These are phyloP conservation scores for Aphodius sticticus DNA, from an alignment of 2,888 invertebrate genomes.

Conservation along the genomic window DNA sequence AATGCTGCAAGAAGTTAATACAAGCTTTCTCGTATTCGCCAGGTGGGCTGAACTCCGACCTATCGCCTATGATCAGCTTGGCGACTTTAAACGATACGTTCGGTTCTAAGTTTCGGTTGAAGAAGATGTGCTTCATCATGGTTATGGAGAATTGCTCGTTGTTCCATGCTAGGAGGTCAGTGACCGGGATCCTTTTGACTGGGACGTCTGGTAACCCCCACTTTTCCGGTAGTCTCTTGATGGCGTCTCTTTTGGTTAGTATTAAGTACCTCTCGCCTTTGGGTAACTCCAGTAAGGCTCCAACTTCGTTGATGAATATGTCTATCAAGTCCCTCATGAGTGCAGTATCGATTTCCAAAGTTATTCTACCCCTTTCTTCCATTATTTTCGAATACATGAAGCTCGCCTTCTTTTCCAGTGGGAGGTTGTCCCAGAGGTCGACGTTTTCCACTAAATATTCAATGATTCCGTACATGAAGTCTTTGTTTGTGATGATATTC, in stretches of 20 bases:
- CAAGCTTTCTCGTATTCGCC: slow-evolving; percentile 53
- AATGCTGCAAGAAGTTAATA: slow-evolving; percentile 50
- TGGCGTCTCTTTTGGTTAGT: slow-evolving; percentile 22
- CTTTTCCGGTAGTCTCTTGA: slow-evolving; percentile 23
- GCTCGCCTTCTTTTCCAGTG: slow-evolving; percentile 9
- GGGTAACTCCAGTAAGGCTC: slow-evolving; percentile 23
- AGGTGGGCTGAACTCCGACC: slow-evolving; percentile 47
- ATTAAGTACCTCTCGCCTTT: slow-evolving; percentile 28
- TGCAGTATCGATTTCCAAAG: neutral
- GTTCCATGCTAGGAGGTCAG: slow-evolving; percentile 62
- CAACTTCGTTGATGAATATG: slow-evolving; percentile 26
- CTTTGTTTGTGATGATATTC: neutral
- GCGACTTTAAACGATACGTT: slow-evolving; percentile 51
- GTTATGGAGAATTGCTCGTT: slow-evolving; percentile 60
- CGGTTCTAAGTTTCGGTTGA: slow-evolving; percentile 58
- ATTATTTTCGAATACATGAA: slow-evolving; percentile 20
- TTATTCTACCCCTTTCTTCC: slow-evolving; percentile 15
- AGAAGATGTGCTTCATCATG: slow-evolving; percentile 64
- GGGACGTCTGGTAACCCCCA: slow-evolving; percentile 9
- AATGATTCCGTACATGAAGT: slow-evolving; percentile 24
- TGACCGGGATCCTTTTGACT: slow-evolving; percentile 48
- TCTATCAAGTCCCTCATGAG: slow-evolving; percentile 23
- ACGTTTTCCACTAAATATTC: slow-evolving; percentile 31
- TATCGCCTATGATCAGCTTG: slow-evolving; percentile 49
- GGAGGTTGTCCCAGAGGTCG: slow-evolving; percentile 23